Percentiles rank a stretch among this genome's conserved stretches.
Evolutionary conservation across 1,140 invertebrate species (phyloP).

Genomic region (Anastatus disparis): DNA sequence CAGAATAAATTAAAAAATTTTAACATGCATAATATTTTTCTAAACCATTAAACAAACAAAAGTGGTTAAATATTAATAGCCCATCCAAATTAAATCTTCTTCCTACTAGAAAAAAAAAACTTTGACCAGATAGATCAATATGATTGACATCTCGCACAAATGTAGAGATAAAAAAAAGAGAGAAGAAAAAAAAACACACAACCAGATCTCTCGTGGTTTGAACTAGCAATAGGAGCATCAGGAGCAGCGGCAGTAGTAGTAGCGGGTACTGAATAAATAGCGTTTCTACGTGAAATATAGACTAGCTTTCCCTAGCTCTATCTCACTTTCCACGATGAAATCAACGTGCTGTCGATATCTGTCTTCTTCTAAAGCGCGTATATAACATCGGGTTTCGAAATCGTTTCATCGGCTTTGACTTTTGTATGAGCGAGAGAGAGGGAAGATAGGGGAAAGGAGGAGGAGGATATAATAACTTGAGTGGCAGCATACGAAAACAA

Average conservation of each 20-base stretch:
- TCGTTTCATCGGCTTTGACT: constrained; percentile 4
- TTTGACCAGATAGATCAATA: background rate
- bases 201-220: no score
- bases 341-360: constrained; percentile 25
- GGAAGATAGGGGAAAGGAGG: no score
- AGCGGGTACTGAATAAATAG: background rate
- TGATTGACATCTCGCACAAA: background rate
- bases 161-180: background rate
- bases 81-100: no score
- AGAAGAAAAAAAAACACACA: background rate
- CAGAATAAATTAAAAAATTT: no score
- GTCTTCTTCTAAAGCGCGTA: constrained; percentile 10
- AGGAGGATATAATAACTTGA: no score
- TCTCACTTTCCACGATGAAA: no score
- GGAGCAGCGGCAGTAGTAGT: background rate
- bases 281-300: background rate
- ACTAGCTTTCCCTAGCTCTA: background rate
- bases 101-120: no score
- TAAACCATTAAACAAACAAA: no score
- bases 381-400: background rate
- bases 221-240: no score
- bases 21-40: no score
- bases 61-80: no score
- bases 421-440: background rate
- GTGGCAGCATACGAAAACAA: background rate